Conservation (phyloP, 1,140 invertebrate species). For the Drosophila sproati region DNA sequence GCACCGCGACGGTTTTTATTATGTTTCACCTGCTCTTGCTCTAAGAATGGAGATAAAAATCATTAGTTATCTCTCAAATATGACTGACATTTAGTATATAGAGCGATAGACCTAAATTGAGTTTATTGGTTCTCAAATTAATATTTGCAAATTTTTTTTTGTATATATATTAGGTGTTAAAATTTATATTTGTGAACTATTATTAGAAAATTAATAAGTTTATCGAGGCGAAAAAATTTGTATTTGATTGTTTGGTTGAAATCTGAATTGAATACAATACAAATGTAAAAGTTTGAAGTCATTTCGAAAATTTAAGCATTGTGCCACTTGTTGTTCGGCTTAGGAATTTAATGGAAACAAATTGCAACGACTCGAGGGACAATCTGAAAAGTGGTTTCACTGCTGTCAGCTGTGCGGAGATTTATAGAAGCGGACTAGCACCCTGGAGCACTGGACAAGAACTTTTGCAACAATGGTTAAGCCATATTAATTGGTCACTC, state of each 20-base stretch:
- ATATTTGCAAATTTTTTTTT: background rate
- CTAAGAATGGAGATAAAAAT: background rate
- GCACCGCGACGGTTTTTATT: constrained; percentile 80
- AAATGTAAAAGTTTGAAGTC: no score
- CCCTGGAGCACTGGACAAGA: background rate
- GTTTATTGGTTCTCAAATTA: background rate
- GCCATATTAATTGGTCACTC: constrained; percentile 23
- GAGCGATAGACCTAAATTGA: no score
- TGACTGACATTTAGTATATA: background rate
- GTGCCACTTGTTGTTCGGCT: background rate
- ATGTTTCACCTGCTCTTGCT: constrained; percentile 70
- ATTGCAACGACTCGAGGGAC: constrained; percentile 4
- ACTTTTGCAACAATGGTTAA: background rate
- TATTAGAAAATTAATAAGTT: no score
- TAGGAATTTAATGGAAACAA: constrained; percentile 26
- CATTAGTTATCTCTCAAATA: background rate
- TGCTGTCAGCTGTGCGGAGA: constrained; percentile 10
- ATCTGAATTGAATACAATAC: no score
- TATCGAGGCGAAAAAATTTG: no score
- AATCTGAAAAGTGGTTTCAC: background rate
- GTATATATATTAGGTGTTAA: no score
- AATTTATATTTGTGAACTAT: no score
- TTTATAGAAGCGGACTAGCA: constrained; percentile 34
- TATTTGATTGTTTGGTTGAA: no score
- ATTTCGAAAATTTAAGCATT: background rate